Base-by-base conservation (phyloP, 2,888 invertebrate species). In the Ophraella communa region DNA sequence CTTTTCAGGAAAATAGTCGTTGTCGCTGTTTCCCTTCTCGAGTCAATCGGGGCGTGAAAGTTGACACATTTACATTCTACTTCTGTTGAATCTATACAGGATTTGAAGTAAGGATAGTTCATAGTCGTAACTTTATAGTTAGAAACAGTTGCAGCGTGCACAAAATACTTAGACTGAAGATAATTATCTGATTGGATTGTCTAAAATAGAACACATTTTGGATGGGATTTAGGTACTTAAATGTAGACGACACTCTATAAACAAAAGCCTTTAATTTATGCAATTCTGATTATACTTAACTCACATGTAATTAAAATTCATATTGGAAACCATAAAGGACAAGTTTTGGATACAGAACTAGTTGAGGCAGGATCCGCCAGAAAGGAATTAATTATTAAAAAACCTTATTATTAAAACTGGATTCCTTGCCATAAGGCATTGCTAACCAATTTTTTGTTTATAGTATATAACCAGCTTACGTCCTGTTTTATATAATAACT, bases 41-140 rank as follows among this genome's bases (percentile, higher is more conserved):
- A 77, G 78, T 79, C 80, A 80, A 80, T 78, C 80, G 78, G 79
- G 79, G 81, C 80, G 81, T 81, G 81, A 81, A 81, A 80, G 80
- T 79, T 81, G 81, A 80, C 81, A 80, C 81, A 81, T 81, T 81
- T 80, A 80, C 80, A 81, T 81, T 79, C 79, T 80, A 79, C 78
- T 78, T 54, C 76, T 73, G 79, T 77, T 76, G 78, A 78, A 75
- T 76, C 74, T 73, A 72, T 76, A 76, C 77, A 77, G 75, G 74
- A 70, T 64, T 69, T 73, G 71, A 72, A 74, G 68, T 73, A 67
- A 72, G 71, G 71, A 65, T 47, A 33, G 23, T 21, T 18, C 21
- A 49, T 17, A 14, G 39, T 39, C 4, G 39, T 17, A 39, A 39
- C 39, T 39, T 39, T 39, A 14, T 39, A 39, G 39, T 39, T 39